phyloP scores from a whole-genome alignment of 2,888 invertebrate species.

The Crossocerus cetratus region DNA sequence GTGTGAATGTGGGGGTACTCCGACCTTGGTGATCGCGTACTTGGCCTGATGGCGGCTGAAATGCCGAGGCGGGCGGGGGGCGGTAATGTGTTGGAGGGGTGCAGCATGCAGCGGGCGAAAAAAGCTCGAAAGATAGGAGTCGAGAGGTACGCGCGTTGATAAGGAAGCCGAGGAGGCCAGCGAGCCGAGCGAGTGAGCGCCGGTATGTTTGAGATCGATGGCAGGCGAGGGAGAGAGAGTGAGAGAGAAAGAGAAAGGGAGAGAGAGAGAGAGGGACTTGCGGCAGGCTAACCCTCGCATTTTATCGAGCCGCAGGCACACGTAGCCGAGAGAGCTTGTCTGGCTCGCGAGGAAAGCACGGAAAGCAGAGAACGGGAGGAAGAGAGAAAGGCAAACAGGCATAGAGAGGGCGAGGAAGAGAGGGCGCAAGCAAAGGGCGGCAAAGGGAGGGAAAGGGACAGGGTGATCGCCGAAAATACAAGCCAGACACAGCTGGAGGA shows the following conservation, averaged over 20 bases:
- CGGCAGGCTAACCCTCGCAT: slow-evolving; percentile 56
- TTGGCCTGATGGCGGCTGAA: too few species aligned
- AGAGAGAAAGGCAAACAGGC: background rate
- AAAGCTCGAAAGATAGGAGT: slow-evolving; percentile 38
- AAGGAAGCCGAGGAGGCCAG: slow-evolving; percentile 17
- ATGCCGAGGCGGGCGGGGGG: slow-evolving; percentile 2
- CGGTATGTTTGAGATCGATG: slow-evolving; percentile 49
- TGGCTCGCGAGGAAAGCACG: slow-evolving; percentile 12
- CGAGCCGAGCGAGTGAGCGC: slow-evolving; percentile 25
- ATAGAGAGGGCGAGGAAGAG: too few species aligned
- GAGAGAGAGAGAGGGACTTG: slow-evolving; percentile 50
- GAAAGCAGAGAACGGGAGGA: slow-evolving; percentile 23
- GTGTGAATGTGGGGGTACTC: too few species aligned
- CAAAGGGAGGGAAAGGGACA: background rate
- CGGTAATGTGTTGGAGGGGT: slow-evolving; percentile 23
- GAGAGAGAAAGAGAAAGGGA: slow-evolving; percentile 39
- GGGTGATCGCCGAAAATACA: background rate
- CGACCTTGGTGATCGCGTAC: too few species aligned
- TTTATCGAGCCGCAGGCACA: slow-evolving; percentile 53
- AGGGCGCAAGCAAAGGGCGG: background rate
- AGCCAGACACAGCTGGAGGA: background rate
- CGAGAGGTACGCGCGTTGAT: slow-evolving; percentile 15
- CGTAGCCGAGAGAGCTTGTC: slow-evolving; percentile 22
- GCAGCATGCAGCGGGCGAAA: slow-evolving; percentile 21
- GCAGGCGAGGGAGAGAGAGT: slow-evolving; percentile 21